phyloP scores from a whole-genome alignment of 2,113 vertebrate species.

The Pelmatolapia mariae region DNA sequence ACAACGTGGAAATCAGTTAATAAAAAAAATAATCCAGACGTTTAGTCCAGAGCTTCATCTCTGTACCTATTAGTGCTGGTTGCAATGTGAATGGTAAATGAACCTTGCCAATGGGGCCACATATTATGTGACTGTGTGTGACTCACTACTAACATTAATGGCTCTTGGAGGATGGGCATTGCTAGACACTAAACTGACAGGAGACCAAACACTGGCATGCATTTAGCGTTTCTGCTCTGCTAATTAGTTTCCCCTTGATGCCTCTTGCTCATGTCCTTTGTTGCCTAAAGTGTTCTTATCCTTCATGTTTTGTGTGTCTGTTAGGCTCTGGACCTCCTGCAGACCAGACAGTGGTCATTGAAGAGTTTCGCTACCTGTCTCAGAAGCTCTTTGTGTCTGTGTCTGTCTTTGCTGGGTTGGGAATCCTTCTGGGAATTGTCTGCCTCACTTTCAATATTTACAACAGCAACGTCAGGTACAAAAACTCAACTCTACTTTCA shows the following conservation, averaged over 20 bases:
- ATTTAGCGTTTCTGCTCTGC: neutral
- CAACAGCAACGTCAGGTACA: slow-evolving; percentile 88
- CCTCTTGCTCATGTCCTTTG: neutral
- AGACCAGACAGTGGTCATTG: slow-evolving; percentile 88
- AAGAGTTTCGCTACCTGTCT: slow-evolving; percentile 87
- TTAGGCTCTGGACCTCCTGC: slow-evolving; percentile 82
- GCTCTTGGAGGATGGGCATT: neutral
- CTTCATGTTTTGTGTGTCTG: neutral
- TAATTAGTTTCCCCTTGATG: neutral
- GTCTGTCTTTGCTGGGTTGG: slow-evolving; percentile 82
- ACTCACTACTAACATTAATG: neutral
- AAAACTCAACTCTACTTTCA: neutral
- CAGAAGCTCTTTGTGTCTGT: slow-evolving; percentile 92
- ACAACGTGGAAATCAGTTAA: neutral
- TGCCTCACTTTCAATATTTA: slow-evolving; percentile 95
- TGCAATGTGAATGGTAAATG: neutral
- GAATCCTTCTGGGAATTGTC: slow-evolving; percentile 85
- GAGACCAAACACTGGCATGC: neutral
- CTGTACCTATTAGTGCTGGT: neutral
- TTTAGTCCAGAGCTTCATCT: neutral
- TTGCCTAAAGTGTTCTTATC: neutral
- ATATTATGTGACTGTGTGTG: neutral
- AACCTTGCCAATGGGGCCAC: neutral
- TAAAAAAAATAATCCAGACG: neutral
- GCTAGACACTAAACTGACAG: neutral